phyloP scores from a whole-genome alignment of 2,797 vertebrate species.

The Esox lucius region DNA sequence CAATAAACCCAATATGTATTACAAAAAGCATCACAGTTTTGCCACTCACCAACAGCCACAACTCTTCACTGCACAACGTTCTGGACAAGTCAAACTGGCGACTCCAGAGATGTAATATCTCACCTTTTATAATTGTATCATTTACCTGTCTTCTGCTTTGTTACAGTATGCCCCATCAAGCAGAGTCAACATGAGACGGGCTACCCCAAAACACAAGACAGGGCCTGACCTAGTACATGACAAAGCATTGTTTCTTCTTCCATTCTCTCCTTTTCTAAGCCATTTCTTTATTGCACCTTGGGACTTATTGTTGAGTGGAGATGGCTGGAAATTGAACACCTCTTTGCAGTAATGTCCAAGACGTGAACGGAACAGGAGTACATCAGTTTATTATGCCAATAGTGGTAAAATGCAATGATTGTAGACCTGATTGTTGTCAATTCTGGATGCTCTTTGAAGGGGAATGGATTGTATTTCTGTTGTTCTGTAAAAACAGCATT shows the following conservation, averaged over 20 bases:
- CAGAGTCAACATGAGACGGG: conserved; percentile 38
- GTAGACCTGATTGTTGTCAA: too few species aligned
- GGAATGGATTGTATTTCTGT: too few species aligned
- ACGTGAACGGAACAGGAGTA: conserved; percentile 1
- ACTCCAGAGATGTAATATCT: neutral
- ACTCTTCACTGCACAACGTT: conserved; percentile 8
- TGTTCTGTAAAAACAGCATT: too few species aligned
- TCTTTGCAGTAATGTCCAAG: neutral
- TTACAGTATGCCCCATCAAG: conserved; percentile 50
- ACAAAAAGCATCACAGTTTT: neutral
- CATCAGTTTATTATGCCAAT: neutral
- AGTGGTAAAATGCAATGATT: neutral
- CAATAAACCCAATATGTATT: too few species aligned
- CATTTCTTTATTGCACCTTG: conserved; percentile 29
- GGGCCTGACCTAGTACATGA: conserved; percentile 71
- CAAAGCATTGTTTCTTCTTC: conserved; percentile 57
- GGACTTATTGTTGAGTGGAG: conserved; percentile 26
- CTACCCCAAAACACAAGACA: conserved; percentile 50
- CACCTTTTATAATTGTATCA: neutral
- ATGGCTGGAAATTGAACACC: conserved; percentile 48
- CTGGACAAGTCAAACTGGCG: conserved; percentile 1
- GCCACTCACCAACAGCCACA: conserved; percentile 30
- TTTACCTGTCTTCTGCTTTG: conserved; percentile 48
- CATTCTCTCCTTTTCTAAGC: conserved; percentile 40
- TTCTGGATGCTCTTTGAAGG: too few species aligned